Evolutionary conservation across 1,140 invertebrate genomes (phyloP).

Genomic region (Drosophila jambulina): DNA sequence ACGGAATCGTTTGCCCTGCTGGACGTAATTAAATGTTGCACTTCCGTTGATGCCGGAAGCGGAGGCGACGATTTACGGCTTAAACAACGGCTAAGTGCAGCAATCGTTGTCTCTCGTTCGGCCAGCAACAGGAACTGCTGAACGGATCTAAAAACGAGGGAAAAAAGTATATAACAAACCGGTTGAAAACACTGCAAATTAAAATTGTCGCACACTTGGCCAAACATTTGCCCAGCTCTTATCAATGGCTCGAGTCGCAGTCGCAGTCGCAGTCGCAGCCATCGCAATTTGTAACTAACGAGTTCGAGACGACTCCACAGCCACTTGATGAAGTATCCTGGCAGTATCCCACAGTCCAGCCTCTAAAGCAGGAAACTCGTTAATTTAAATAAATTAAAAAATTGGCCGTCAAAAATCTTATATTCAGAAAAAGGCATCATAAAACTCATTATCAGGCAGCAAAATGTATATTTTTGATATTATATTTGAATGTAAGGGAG

Average conservation of each 20-base stretch:
- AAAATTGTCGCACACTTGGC: constrained; percentile 72
- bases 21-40: constrained; percentile 67
- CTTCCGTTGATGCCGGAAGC: constrained; percentile 47
- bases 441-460: too few species aligned
- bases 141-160: constrained; percentile 15
- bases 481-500: background rate
- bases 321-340: constrained; percentile 64
- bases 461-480: background rate
- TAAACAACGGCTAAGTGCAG: constrained; percentile 46
- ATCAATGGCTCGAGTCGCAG: constrained; percentile 57
- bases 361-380: background rate
- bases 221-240: constrained; percentile 78
- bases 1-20: constrained; percentile 52
- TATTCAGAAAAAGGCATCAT: background rate
- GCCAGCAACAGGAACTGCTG: constrained; percentile 40
- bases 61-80: constrained; percentile 48
- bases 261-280: constrained; percentile 38
- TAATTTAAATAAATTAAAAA: background rate
- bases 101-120: constrained; percentile 23
- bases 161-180: constrained; percentile 17
- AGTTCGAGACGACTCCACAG: constrained; percentile 44
- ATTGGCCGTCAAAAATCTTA: background rate
- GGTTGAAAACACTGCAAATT: constrained; percentile 60
- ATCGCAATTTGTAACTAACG: constrained; percentile 58
- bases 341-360: constrained; percentile 24